A percentile compares a stretch with the other conserved stretches of the same genome.
These are phyloP conservation scores for Petrocephalus microphthalmus DNA, from an alignment of 2,113 vertebrate species.

Conservation along the genomic window DNA sequence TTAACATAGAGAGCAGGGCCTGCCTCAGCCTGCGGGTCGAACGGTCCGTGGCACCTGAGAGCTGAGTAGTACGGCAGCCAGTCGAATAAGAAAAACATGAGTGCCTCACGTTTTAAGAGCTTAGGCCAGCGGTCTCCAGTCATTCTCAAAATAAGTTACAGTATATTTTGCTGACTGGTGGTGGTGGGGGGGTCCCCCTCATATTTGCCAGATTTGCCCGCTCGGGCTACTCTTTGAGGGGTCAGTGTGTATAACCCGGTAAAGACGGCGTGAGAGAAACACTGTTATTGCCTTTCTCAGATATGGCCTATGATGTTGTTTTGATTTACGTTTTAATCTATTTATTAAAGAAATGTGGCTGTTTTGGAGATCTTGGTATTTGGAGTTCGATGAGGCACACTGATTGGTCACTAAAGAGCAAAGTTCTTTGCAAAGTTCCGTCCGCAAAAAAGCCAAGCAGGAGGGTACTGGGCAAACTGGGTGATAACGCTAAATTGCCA, in stretches of 20 bases:
- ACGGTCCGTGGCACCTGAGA: neutral
- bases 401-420: neutral
- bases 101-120: neutral
- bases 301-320: neutral
- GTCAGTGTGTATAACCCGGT: neutral
- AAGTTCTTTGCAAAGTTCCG: neutral
- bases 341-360: neutral
- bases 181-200: no score
- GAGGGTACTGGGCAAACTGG: neutral
- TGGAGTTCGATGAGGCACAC: neutral
- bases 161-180: neutral
- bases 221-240: no score
- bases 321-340: neutral
- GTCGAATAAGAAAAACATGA: neutral
- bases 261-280: neutral
- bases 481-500: neutral
- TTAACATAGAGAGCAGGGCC: constrained; percentile 16
- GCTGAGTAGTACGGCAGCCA: neutral
- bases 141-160: neutral
- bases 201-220: no score
- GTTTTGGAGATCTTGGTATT: neutral
- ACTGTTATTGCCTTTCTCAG: neutral
- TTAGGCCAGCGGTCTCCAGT: neutral
- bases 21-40: neutral
- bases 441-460: neutral